Percentiles rank a stretch among this genome's conserved stretches.
Evolutionary conservation across 2,797 vertebrate genomes (phyloP).

Genomic region (Chaunax sp.): DNA sequence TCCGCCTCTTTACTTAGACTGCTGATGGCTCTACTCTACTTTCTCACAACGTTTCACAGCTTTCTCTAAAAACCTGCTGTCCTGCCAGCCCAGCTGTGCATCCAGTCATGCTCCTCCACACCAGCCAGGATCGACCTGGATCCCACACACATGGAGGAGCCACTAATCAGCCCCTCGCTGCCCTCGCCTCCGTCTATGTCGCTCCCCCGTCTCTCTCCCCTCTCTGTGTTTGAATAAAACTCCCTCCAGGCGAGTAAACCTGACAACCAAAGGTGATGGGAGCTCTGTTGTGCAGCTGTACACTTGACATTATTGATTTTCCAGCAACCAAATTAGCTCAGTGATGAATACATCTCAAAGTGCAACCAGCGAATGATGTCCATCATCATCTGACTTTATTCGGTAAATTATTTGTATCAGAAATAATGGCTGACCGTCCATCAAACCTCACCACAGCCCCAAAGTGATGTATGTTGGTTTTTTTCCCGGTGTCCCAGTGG

Average conservation of each 20-base stretch:
- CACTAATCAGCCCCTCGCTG: constrained; percentile 30
- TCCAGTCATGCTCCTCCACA: constrained; percentile 23
- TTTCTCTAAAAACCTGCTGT: constrained; percentile 14
- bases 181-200: constrained; percentile 43
- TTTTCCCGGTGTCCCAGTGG: neutral
- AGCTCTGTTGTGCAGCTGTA: constrained; percentile 50
- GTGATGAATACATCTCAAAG: constrained; percentile 34
- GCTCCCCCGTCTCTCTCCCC: too few relatives aligned
- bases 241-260: constrained; percentile 38
- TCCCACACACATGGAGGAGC: constrained; percentile 8
- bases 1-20: too few relatives aligned
- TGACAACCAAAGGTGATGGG: constrained; percentile 53
- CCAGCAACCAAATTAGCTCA: constrained; percentile 34
- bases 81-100: constrained; percentile 30
- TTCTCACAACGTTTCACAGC: constrained; percentile 21
- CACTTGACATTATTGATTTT: constrained; percentile 49
- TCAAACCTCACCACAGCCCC: neutral
- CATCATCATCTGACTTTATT: too few relatives aligned
- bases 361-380: neutral
- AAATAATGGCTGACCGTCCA: neutral
- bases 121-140: constrained; percentile 20
- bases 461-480: neutral
- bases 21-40: constrained; percentile 14
- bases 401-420: neutral
- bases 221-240: constrained; percentile 35